A percentile compares a stretch with the other conserved stretches of the same genome.
These are phyloP conservation scores for Phortica okadai DNA, from an alignment of 2,888 invertebrate species.

Conservation along the genomic window DNA sequence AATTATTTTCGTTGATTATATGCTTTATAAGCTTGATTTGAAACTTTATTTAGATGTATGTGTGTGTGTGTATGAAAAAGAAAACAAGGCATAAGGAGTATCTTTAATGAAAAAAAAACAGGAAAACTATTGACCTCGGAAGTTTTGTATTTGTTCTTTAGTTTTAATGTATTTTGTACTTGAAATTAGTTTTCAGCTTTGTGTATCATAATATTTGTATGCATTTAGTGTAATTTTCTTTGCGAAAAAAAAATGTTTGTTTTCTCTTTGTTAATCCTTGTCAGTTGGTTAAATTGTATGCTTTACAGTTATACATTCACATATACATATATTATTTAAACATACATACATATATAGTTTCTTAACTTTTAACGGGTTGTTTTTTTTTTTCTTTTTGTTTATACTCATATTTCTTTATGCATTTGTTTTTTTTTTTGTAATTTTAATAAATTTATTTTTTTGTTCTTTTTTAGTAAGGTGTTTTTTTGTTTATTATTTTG, in stretches of 20 bases:
- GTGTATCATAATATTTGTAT: slow-evolving; percentile 41
- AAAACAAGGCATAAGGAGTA: neutral
- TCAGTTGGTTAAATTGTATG: slow-evolving; percentile 53
- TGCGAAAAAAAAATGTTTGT: slow-evolving; percentile 53
- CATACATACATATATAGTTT: slow-evolving; percentile 39
- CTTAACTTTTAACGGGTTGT: slow-evolving; percentile 38
- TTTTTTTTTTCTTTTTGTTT: slow-evolving; percentile 35
- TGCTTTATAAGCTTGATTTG: neutral
- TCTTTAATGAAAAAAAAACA: neutral
- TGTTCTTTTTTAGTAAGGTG: slow-evolving; percentile 39
- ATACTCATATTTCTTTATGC: slow-evolving; percentile 28
- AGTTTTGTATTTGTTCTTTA: neutral
- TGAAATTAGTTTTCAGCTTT: slow-evolving; percentile 11
- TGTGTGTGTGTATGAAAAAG: neutral
- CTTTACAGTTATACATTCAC: slow-evolving; percentile 33
- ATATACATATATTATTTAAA: slow-evolving; percentile 7
- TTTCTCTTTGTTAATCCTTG: slow-evolving; percentile 61
- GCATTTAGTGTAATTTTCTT: neutral
- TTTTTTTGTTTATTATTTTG: slow-evolving; percentile 22
- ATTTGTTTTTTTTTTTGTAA: slow-evolving; percentile 39
- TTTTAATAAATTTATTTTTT: slow-evolving; percentile 60
- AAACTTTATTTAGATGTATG: no score
- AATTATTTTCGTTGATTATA: slow-evolving; percentile 10
- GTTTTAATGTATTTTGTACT: slow-evolving; percentile 6
- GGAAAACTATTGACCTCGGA: neutral